Evolutionary conservation across 1,140 invertebrate genomes (phyloP).

Genomic region (Monomorium pharaonis): DNA sequence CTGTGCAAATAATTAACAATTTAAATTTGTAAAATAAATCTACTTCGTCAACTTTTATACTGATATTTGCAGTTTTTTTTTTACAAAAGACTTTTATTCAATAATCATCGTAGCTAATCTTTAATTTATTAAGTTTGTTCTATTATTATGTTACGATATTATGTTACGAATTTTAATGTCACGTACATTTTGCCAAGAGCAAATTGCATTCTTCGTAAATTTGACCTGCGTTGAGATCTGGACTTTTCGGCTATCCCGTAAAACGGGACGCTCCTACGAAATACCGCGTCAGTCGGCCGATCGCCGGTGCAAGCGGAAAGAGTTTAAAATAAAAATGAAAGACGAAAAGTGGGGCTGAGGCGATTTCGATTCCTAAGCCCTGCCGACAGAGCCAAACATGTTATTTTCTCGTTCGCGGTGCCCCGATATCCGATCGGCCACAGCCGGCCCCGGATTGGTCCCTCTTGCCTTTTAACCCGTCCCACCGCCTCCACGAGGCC

Average conservation of each 20-base stretch:
- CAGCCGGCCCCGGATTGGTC: slow-evolving; percentile 75
- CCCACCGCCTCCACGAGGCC: slow-evolving; percentile 67
- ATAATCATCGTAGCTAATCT: neutral
- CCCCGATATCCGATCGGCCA: slow-evolving; percentile 77
- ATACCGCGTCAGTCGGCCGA: neutral
- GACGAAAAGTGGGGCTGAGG: neutral
- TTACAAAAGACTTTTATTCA: neutral
- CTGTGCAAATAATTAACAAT: neutral
- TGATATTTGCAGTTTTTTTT: no score
- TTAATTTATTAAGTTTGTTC: neutral
- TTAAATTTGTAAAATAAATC: neutral
- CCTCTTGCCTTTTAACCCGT: slow-evolving; percentile 71
- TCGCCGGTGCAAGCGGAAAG: neutral
- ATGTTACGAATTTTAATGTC: neutral
- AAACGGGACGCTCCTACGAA: slow-evolving; percentile 32
- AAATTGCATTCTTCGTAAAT: neutral
- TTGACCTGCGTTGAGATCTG: neutral
- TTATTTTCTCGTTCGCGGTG: slow-evolving; percentile 76
- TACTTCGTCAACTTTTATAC: neutral
- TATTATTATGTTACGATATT: neutral
- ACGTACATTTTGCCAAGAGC: neutral
- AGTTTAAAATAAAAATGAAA: neutral
- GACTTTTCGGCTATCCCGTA: neutral
- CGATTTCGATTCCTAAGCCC: slow-evolving; percentile 73
- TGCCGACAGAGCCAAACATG: slow-evolving; percentile 75